phyloP scores from a whole-genome alignment of 2,888 invertebrate genomes.

The Anodontia alba region DNA sequence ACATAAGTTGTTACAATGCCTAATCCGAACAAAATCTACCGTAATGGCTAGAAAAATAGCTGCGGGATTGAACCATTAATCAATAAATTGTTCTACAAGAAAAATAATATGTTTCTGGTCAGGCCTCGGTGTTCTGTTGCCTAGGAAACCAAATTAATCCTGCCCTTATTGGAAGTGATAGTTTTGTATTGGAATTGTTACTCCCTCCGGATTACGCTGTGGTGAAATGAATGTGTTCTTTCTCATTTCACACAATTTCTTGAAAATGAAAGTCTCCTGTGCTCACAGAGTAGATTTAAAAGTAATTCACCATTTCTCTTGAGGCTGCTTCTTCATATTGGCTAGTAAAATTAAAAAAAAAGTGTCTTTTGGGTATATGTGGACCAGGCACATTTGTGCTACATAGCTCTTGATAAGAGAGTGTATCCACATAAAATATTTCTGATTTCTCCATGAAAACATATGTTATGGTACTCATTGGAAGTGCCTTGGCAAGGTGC shows the following conservation, averaged over 20 bases:
- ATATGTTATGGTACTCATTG: no score
- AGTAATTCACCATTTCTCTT: background rate
- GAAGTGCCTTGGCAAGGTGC: no score
- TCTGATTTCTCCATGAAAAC: no score
- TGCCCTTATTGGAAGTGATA: conserved; percentile 18
- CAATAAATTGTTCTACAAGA: conserved; percentile 16
- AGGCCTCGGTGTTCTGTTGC: conserved; percentile 44
- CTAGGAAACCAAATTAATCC: conserved; percentile 52
- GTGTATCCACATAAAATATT: no score
- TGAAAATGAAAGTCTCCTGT: background rate
- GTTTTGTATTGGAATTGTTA: conserved; percentile 9
- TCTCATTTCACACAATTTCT: background rate
- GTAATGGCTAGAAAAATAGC: conserved; percentile 8
- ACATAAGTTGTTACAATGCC: background rate
- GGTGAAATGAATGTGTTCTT: conserved; percentile 12
- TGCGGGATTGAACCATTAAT: conserved; percentile 8
- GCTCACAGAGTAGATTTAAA: conserved; percentile 5
- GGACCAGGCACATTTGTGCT: no score
- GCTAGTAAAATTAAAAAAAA: no score
- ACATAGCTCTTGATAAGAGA: no score
- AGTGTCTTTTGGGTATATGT: no score
- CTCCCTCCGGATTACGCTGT: background rate
- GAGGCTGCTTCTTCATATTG: no score
- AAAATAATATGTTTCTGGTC: conserved; percentile 26
- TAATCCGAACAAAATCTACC: conserved; percentile 8